Evolutionary conservation across 2,888 invertebrate genomes (phyloP), one percentile per base, ranked within the genome.

Genomic region (Scotopteryx bipunctaria): DNA sequence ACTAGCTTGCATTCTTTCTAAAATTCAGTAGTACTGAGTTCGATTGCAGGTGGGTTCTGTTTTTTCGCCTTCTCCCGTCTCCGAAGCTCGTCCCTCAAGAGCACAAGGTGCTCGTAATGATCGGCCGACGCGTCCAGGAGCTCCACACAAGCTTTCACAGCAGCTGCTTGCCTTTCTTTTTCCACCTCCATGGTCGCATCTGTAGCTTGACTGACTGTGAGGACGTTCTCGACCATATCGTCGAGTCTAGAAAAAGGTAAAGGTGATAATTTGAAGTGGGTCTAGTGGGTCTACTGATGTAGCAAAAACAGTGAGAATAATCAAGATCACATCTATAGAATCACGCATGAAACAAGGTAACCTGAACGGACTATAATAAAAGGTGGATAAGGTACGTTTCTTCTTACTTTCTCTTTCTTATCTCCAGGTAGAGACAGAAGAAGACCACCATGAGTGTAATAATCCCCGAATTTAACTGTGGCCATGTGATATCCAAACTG

Each of bases 361-460:
- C n/a, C n/a, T n/a, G n/a, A n/a, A n/a, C n/a, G n/a, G n/a, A n/a
- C n/a, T n/a, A 27, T 19, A 41, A 21, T 1, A 36, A 15, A 45
- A 13, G 3, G n/a, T 3, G n/a, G n/a, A n/a, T n/a, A n/a, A n/a
- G n/a, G n/a, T n/a, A n/a, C n/a, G n/a, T n/a, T n/a, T n/a, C 5
- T 40, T 23, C 80, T 77, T 71, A 90, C 89, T 75, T 83, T 61
- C 89, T 72, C 55, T 83, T 87, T 19, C 81, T 71, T 49, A 87
- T 76, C 66, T 90, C 89, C 8, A 89, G 79, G 41, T 75, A 87
- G 0, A 89, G 43, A 50, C 84, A 80, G 63, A 86, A 86, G 19
- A 88, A 74, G 1, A 87, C 3, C 2, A 64, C 52, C 15, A 86
- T 51, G 1, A 82, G 14, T 0, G 66, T 47, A 4, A 85, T 46